phyloP scores from a whole-genome alignment of 2,888 invertebrate genomes.

The Ptychoptera albimana region DNA sequence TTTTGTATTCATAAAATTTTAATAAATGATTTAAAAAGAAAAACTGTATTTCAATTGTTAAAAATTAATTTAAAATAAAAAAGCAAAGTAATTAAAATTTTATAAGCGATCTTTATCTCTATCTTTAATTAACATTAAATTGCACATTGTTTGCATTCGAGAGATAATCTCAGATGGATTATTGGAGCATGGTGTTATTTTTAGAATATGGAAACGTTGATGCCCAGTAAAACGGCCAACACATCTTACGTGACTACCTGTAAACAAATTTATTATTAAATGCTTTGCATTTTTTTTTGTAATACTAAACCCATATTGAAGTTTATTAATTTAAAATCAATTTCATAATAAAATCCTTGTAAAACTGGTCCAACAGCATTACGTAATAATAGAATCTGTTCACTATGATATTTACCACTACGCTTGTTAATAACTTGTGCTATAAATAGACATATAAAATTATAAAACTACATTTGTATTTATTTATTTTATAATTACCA shows the following conservation, averaged over 20 bases:
- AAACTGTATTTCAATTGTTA: no score
- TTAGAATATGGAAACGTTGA: constrained; percentile 21
- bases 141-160: no score
- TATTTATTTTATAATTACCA: constrained; percentile 14
- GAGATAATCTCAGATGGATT: no score
- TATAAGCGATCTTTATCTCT: no score
- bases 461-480: neutral
- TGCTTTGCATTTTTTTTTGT: no score
- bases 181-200: constrained; percentile 10
- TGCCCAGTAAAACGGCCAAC: constrained; percentile 19
- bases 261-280: no score
- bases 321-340: constrained; percentile 13
- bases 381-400: constrained; percentile 19
- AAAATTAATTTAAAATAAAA: no score
- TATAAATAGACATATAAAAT: constrained; percentile 8
- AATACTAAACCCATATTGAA: constrained; percentile 9
- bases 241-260: constrained; percentile 19
- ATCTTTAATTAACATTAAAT: no score
- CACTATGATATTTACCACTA: constrained; percentile 18
- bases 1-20: no score
- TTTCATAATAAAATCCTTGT: constrained; percentile 22
- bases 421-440: constrained; percentile 20
- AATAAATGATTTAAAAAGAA: no score
- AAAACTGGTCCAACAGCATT: constrained; percentile 21
- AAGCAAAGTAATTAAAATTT: no score